Conservation (phyloP, 2,797 vertebrate species). For the Ciconia nigra region DNA sequence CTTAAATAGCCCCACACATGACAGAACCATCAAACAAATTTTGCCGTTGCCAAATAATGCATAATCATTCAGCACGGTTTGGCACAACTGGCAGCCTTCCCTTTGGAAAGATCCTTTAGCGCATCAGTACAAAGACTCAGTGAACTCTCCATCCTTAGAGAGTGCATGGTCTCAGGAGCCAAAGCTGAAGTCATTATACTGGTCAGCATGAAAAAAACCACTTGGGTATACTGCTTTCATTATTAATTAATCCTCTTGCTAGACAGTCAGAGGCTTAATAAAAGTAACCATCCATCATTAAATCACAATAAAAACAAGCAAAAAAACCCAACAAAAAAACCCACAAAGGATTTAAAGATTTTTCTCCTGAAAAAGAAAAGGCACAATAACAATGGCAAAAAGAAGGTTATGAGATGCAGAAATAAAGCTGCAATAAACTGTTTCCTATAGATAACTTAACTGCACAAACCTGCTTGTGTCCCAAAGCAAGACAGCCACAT, state of each 20-base stretch:
- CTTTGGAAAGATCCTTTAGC: constrained; percentile 18
- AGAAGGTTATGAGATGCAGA: not conserved
- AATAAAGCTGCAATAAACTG: not conserved
- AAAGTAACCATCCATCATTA: not conserved
- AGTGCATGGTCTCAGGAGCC: not conserved
- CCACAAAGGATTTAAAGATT: not conserved
- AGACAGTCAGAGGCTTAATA: not conserved
- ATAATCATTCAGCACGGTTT: constrained; percentile 40
- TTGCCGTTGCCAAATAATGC: constrained; percentile 32
- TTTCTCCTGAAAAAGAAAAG: not conserved
- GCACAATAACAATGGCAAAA: not conserved
- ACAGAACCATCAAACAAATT: constrained; percentile 56
- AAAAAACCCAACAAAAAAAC: not conserved
- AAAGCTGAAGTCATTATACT: constrained; percentile 5
- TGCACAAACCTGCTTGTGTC: not conserved
- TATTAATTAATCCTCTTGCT: constrained; percentile 4
- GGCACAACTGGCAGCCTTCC: constrained; percentile 48
- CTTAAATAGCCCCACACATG: constrained; percentile 18
- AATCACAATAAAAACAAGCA: not conserved
- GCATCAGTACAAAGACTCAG: constrained; percentile 30
- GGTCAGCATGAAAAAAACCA: not conserved
- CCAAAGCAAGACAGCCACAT: not conserved
- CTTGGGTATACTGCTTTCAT: not conserved
- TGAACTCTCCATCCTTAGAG: constrained; percentile 1
- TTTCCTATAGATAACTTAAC: not conserved